These are phyloP conservation scores for Ictidomys tridecemlineatus DNA, from an alignment of 2,113 vertebrate species.

Conservation along the genomic window DNA sequence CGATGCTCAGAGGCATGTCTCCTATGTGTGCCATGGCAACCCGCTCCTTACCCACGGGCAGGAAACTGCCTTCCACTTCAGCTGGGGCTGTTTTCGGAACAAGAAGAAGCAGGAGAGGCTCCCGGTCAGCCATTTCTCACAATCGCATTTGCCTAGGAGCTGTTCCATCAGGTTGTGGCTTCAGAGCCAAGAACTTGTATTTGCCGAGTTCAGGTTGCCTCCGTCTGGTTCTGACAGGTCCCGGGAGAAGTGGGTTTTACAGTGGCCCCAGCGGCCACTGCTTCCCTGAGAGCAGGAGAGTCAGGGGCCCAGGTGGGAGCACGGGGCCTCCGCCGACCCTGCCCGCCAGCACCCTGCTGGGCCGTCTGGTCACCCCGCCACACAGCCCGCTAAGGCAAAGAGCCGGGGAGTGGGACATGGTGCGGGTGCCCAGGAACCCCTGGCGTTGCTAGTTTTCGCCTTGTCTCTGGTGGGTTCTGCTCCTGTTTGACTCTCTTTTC, in stretches of 20 bases:
- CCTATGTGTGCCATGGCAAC: rapidly evolving
- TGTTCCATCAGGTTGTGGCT: neutral
- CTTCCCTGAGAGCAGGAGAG: slow-evolving; percentile 78
- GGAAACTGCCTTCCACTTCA: neutral
- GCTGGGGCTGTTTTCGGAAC: neutral
- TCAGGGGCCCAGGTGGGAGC: slow-evolving; percentile 81
- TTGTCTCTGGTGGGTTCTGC: slow-evolving; percentile 63
- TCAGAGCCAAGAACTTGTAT: neutral
- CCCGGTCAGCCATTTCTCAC: neutral
- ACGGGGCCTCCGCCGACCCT: slow-evolving; percentile 86
- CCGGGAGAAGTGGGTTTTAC: neutral
- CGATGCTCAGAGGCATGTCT: rapidly evolving
- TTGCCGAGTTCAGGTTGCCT: neutral
- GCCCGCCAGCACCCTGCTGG: slow-evolving; percentile 86
- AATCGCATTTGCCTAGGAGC: neutral
- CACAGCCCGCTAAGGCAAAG: slow-evolving; percentile 46
- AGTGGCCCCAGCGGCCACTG: slow-evolving; percentile 71
- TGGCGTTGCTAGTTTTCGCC: slow-evolving; percentile 84
- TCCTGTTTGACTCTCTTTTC: slow-evolving; percentile 82
- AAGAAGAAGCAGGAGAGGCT: neutral
- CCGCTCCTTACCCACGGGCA: neutral
- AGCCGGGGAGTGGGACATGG: neutral
- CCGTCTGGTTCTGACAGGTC: neutral
- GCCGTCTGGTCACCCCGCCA: slow-evolving; percentile 87
- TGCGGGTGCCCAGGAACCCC: slow-evolving; percentile 59